These are phyloP conservation scores for Prosopocoilus inquinatus DNA, from an alignment of 2,888 invertebrate genomes.

Conservation along the genomic window DNA sequence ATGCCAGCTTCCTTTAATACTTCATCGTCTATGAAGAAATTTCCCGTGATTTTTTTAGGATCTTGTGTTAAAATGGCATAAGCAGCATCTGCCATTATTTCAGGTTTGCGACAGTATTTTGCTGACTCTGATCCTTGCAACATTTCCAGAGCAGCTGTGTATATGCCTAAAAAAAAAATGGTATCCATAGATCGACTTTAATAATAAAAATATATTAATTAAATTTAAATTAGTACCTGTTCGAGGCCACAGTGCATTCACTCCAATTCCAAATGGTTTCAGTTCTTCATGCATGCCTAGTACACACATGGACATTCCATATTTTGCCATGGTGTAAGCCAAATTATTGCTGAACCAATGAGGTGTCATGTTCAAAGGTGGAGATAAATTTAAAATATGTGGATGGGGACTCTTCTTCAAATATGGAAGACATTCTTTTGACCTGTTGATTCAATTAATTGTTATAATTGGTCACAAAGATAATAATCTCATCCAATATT, in stretches of 20 bases:
- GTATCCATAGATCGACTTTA: neutral
- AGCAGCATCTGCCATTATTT: slow-evolving; percentile 88
- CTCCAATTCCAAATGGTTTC: slow-evolving; percentile 75
- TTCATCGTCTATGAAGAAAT: slow-evolving; percentile 92
- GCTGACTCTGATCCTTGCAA: slow-evolving; percentile 67
- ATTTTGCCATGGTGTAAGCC: slow-evolving; percentile 98
- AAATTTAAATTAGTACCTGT: slow-evolving; percentile 63
- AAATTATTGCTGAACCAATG: slow-evolving; percentile 90
- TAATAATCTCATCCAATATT: neutral
- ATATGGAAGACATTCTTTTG: slow-evolving; percentile 85
- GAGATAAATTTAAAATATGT: slow-evolving; percentile 93
- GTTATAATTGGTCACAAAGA: neutral
- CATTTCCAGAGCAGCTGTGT: slow-evolving; percentile 92
- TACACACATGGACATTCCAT: slow-evolving; percentile 98
- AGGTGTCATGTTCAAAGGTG: slow-evolving; percentile 86
- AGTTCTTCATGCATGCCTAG: slow-evolving; percentile 97
- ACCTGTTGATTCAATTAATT: slow-evolving; percentile 57
- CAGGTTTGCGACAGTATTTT: slow-evolving; percentile 71
- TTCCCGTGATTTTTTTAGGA: slow-evolving; percentile 74
- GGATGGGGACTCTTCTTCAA: slow-evolving; percentile 84
- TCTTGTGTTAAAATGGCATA: slow-evolving; percentile 78
- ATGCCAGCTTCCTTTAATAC: slow-evolving; percentile 77
- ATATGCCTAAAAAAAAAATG: slow-evolving; percentile 65
- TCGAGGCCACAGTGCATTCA: slow-evolving; percentile 95
- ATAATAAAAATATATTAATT: neutral